phyloP scores from a whole-genome alignment of 2,888 invertebrate genomes.

The Eumerus sabulonum region DNA sequence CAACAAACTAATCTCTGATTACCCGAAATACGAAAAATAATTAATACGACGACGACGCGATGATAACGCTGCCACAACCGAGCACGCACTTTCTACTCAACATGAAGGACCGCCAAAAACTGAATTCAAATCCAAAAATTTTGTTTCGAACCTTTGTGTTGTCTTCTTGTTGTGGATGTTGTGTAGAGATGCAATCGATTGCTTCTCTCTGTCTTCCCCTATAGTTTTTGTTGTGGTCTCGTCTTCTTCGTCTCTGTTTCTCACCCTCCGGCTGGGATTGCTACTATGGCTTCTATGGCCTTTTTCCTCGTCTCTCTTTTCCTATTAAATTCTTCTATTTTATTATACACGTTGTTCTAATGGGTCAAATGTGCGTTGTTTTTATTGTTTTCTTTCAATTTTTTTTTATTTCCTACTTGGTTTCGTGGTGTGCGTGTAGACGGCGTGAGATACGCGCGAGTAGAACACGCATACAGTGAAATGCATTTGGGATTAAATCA shows the following conservation, averaged over 20 bases:
- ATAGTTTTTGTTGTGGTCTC: conserved; percentile 19
- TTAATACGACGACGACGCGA: conserved; percentile 20
- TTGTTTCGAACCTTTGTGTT: conserved; percentile 51
- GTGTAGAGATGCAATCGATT: conserved; percentile 65
- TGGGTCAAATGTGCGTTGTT: conserved; percentile 68
- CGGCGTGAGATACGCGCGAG: too few species aligned
- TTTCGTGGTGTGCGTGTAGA: conserved; percentile 32
- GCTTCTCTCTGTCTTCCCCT: conserved; percentile 61
- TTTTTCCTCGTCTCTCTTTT: conserved; percentile 18
- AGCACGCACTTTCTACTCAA: conserved; percentile 57
- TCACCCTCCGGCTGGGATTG: conserved; percentile 54
- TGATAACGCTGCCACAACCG: conserved; percentile 44
- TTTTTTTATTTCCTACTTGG: neutral
- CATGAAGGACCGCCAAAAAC: conserved; percentile 77
- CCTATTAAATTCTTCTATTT: conserved; percentile 56
- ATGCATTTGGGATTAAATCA: conserved; percentile 57
- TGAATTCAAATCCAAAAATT: conserved; percentile 73
- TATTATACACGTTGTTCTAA: conserved; percentile 62
- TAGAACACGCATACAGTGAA: conserved; percentile 11
- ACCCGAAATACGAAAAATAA: neutral
- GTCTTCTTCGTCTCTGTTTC: conserved; percentile 44
- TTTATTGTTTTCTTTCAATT: conserved; percentile 49
- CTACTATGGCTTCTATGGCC: conserved; percentile 61
- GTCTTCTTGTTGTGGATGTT: conserved; percentile 39
- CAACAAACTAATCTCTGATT: neutral